phyloP scores from a whole-genome alignment of 2,888 invertebrate genomes.

The Ormyrus labotus region DNA sequence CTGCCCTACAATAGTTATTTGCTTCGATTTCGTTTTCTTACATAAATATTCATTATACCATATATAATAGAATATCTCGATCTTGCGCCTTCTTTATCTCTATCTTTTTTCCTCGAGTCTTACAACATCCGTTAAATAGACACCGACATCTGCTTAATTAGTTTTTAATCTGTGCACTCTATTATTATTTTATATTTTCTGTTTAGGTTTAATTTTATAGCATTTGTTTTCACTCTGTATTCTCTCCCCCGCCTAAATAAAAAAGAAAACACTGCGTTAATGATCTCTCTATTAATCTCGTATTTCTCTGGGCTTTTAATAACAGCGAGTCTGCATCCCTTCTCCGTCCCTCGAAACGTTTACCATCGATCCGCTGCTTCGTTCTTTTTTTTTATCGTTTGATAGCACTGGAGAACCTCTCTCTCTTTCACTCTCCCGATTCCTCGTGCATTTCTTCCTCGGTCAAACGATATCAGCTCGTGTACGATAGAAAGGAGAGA shows the following conservation, averaged over 20 bases:
- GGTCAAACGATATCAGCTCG: too few relatives aligned
- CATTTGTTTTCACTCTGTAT: conserved; percentile 34
- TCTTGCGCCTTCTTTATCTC: conserved; percentile 22
- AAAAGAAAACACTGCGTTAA: conserved; percentile 8
- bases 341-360: too few relatives aligned
- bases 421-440: too few relatives aligned
- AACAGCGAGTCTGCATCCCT: too few relatives aligned
- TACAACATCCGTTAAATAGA: conserved; percentile 51
- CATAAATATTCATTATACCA: conserved; percentile 60
- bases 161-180: conserved; percentile 39
- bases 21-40: conserved; percentile 58
- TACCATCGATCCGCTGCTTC: too few relatives aligned
- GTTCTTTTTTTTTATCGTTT: too few relatives aligned
- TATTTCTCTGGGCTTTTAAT: too few relatives aligned
- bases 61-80: conserved; percentile 60
- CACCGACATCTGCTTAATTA: conserved; percentile 45
- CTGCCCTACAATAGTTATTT: conserved; percentile 28
- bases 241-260: conserved; percentile 22
- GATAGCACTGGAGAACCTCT: too few relatives aligned
- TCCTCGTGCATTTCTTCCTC: too few relatives aligned
- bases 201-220: conserved; percentile 46
- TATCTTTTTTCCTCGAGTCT: conserved; percentile 6
- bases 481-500: too few relatives aligned
- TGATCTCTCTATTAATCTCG: background rate
- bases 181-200: conserved; percentile 23